Percentiles rank a stretch among this genome's conserved stretches.
These are phyloP conservation scores for Peromyscus nudipes DNA, from an alignment of 2,797 vertebrate species.

Conservation along the genomic window DNA sequence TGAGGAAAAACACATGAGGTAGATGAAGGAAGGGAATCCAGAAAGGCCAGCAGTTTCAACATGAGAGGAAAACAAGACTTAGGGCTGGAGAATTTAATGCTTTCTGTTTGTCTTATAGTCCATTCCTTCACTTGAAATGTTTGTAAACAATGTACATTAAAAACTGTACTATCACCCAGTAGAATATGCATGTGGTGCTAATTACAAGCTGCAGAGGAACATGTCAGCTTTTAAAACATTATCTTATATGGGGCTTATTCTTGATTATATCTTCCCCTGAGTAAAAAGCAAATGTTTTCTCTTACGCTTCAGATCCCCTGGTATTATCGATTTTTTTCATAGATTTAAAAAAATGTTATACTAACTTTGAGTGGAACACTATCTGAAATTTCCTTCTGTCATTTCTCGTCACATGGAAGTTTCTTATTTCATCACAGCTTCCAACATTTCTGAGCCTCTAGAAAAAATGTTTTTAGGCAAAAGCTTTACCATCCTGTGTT, in stretches of 20 bases:
- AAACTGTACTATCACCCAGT: slow-evolving; percentile 2
- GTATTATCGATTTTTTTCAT: slow-evolving; percentile 18
- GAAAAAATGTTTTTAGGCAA: not conserved
- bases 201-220: not conserved
- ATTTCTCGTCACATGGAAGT: slow-evolving; percentile 16
- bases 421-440: not conserved
- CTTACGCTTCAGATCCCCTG: not conserved
- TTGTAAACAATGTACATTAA: not conserved
- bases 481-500: not conserved
- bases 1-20: not conserved
- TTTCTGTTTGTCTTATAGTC: not conserved
- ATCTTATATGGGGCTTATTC: not conserved
- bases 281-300: slow-evolving; percentile 38
- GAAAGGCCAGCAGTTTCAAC: not conserved
- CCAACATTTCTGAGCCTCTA: not conserved
- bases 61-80: not conserved
- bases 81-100: not conserved
- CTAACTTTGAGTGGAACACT: slow-evolving; percentile 34
- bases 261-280: not conserved
- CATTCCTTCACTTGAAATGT: slow-evolving; percentile 27
- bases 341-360: slow-evolving; percentile 35
- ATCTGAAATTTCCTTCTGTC: slow-evolving; percentile 24
- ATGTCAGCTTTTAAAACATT: slow-evolving; percentile 41
- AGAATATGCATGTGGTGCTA: not conserved
- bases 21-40: not conserved